Percentiles rank a stretch among this genome's conserved stretches.
These are phyloP conservation scores for Meandrusa payeni DNA, from an alignment of 2,888 invertebrate genomes.

Conservation along the genomic window DNA sequence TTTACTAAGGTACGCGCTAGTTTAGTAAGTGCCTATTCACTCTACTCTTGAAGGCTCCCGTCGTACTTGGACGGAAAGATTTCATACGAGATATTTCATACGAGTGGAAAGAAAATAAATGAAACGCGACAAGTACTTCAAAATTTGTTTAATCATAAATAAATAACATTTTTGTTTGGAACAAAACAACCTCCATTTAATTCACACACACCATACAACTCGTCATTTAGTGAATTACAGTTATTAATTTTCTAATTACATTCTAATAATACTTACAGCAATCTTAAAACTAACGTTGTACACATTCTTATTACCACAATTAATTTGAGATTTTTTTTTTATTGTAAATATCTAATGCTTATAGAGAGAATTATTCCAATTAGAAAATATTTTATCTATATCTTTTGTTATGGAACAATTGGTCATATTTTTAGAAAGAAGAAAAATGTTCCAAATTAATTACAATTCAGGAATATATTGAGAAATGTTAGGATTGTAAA, in stretches of 20 bases:
- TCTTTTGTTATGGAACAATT: conserved; percentile 48
- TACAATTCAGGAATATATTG: conserved; percentile 4
- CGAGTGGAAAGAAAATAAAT: conserved; percentile 27
- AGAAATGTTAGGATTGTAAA: conserved; percentile 12
- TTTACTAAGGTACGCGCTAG: too few species aligned
- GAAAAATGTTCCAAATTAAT: conserved; percentile 28
- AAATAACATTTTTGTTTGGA: conserved; percentile 80
- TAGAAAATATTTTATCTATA: conserved; percentile 49
- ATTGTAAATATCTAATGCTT: conserved; percentile 68
- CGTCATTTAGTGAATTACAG: conserved; percentile 74
- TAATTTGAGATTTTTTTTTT: conserved; percentile 75
- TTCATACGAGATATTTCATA: too few species aligned
- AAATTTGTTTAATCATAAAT: conserved; percentile 80
- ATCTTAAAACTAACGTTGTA: conserved; percentile 76
- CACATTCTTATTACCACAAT: conserved; percentile 77
- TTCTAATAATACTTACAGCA: conserved; percentile 80
- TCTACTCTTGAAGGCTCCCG: too few species aligned
- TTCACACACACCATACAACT: conserved; percentile 77
- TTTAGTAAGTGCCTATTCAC: too few species aligned
- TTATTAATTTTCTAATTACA: conserved; percentile 74
- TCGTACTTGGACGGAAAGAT: too few species aligned
- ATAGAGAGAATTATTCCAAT: conserved; percentile 76
- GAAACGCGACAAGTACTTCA: conserved; percentile 58
- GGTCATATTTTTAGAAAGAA: conserved; percentile 51
- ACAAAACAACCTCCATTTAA: conserved; percentile 79